Evolutionary conservation across 2,888 invertebrate species (phyloP), one percentile per base, ranked within the genome.

Genomic region (Synanthedon vespiformis): DNA sequence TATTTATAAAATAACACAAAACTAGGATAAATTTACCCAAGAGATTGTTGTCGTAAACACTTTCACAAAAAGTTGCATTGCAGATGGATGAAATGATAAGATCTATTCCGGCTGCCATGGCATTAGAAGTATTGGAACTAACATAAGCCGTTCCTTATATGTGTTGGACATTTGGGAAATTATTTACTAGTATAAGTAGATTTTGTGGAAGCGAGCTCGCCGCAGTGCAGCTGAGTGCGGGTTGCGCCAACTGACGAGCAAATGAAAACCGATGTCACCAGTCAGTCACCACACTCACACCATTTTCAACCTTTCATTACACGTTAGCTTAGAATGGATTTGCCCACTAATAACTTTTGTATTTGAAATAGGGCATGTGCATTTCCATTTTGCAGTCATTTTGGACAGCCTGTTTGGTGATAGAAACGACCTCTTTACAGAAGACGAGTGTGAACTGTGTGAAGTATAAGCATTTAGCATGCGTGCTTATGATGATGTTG

Each of bases 11-110:
- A 11, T 3, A 50, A 27, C 27, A 40, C 40, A 40, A 54, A 52
- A 52, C 49, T n/a, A 13, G 34, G 54, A 49, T 52, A 54, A 5
- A 49, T 52, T 40, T 58, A 79, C 78, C 76, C 58, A 61, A 40
- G 3, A 63, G 66, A 51, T 77, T 79, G 58, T 82, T 79, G 59
- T 82, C 78, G 61, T 74, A 74, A 14, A 72, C 58, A 12, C 68
- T 59, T 52, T 78, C 75, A 62, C 87, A 87, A 59, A 77, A 72
- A 2, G 79, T 80, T 1, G 77, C 77, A 59, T 87, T 88, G 65
- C 87, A 88, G 57, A 88, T 69, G 41, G 83, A 64, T 4, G 86
- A 75, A 52, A 84, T 70, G 52, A 88, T 80, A 22, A 87, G 67
- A 44, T 84, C 80, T 59, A 85, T 57, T 49, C 86, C 87, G 53